phyloP scores from a whole-genome alignment of 1,140 invertebrate species.

The Euglossa dilemma region DNA sequence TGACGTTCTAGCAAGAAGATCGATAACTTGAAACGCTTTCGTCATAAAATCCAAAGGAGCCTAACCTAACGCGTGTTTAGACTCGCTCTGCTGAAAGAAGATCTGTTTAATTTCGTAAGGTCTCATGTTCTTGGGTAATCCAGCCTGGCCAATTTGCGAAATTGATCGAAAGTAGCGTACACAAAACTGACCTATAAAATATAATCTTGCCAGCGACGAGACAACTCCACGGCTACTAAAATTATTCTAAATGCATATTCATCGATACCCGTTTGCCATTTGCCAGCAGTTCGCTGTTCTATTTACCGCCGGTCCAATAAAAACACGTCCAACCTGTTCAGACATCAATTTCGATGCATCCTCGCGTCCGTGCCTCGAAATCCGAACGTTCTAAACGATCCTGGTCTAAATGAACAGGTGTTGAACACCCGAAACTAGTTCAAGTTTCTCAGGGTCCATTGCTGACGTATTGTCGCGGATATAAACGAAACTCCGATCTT shows the following conservation, averaged over 20 bases:
- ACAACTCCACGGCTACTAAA: not conserved
- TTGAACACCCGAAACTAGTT: not conserved
- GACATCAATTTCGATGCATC: not conserved
- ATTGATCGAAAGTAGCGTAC: not conserved
- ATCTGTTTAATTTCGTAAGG: constrained; percentile 33
- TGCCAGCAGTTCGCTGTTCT: not conserved
- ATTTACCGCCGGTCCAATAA: not conserved
- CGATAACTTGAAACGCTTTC: not conserved
- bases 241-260: constrained; percentile 5
- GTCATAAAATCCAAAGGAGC: not conserved
- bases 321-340: not conserved
- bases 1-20: not conserved
- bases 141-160: not conserved
- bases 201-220: not conserved
- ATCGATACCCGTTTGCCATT: not conserved
- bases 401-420: not conserved
- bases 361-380: not conserved
- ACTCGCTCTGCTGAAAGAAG: constrained; percentile 1
- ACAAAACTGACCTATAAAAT: not conserved
- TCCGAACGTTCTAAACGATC: not conserved
- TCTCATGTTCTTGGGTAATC: too few species aligned
- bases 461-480: not conserved
- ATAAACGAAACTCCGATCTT: too few species aligned
- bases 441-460: not conserved
- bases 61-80: not conserved